Evolutionary conservation across 2,113 vertebrate species (phyloP).

Genomic region (Oncorhynchus clarkii): DNA sequence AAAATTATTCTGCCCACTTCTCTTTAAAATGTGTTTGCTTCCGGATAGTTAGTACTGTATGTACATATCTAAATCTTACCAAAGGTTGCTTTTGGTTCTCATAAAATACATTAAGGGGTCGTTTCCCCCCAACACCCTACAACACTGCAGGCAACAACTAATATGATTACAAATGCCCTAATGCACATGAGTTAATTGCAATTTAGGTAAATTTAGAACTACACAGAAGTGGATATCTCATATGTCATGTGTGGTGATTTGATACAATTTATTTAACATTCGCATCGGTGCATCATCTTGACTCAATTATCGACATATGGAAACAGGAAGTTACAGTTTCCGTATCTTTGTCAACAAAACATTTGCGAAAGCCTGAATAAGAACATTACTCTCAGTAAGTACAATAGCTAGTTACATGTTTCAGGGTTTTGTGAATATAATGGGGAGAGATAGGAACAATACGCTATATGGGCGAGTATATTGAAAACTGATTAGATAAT

Average conservation of each 20-base stretch:
- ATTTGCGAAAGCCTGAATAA: neutral
- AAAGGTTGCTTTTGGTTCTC: too few species aligned
- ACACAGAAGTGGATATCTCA: too few species aligned
- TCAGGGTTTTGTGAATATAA: conserved; percentile 20
- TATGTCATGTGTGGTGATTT: neutral
- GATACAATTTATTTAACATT: neutral
- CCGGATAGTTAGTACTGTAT: too few species aligned
- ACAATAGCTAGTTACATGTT: neutral
- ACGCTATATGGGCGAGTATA: conserved; percentile 48
- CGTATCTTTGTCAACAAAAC: neutral
- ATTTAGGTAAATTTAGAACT: too few species aligned
- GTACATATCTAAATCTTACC: too few species aligned
- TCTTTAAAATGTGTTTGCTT: too few species aligned
- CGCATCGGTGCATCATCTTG: neutral
- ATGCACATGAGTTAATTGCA: too few species aligned
- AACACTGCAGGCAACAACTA: too few species aligned
- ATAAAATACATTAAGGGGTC: too few species aligned
- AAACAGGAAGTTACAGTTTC: neutral
- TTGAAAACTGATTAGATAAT: neutral
- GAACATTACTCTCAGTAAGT: neutral
- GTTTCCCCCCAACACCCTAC: too few species aligned
- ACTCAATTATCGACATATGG: neutral
- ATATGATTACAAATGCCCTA: too few species aligned
- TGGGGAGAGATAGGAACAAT: conserved; percentile 59
- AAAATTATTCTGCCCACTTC: too few species aligned